Evolutionary conservation across 2,113 vertebrate genomes (phyloP).

Genomic region (Phalacrocorax aristotelis): DNA sequence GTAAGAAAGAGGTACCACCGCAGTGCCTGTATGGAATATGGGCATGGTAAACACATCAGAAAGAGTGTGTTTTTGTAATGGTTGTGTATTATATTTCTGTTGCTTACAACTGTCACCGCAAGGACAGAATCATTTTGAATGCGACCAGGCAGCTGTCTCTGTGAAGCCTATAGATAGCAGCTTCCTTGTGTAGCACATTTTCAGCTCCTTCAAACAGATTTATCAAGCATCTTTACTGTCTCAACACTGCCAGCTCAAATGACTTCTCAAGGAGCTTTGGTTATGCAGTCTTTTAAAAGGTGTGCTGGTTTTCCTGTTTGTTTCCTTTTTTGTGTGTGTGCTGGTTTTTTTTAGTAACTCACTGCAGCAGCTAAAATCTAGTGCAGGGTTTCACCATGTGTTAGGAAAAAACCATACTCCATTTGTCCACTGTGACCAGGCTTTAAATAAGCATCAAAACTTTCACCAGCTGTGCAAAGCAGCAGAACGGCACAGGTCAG

Average conservation of each 20-base stretch:
- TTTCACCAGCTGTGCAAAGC: slow-evolving; percentile 25
- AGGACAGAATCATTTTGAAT: slow-evolving; percentile 27
- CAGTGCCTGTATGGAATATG: background rate
- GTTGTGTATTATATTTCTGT: background rate
- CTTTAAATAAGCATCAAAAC: slow-evolving; percentile 39
- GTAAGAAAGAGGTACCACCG: background rate
- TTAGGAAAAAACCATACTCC: background rate
- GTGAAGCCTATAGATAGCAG: slow-evolving; percentile 57
- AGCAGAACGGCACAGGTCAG: background rate
- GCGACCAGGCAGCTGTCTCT: slow-evolving; percentile 50
- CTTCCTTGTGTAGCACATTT: slow-evolving; percentile 55
- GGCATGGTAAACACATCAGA: background rate
- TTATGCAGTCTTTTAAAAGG: slow-evolving; percentile 54
- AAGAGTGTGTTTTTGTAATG: background rate
- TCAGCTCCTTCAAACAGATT: slow-evolving; percentile 61
- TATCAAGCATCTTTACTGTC: slow-evolving; percentile 55
- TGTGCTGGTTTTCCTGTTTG: slow-evolving; percentile 7
- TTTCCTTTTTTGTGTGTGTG: background rate
- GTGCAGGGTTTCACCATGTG: slow-evolving; percentile 7
- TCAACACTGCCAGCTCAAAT: slow-evolving; percentile 57
- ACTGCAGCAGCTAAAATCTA: slow-evolving; percentile 44
- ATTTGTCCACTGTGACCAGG: background rate
- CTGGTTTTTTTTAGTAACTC: slow-evolving; percentile 19
- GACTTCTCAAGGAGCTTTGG: slow-evolving; percentile 57
- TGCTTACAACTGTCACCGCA: slow-evolving; percentile 43